phyloP scores from a whole-genome alignment of 2,888 invertebrate species.

The Drosophila pseudotakahashii region DNA sequence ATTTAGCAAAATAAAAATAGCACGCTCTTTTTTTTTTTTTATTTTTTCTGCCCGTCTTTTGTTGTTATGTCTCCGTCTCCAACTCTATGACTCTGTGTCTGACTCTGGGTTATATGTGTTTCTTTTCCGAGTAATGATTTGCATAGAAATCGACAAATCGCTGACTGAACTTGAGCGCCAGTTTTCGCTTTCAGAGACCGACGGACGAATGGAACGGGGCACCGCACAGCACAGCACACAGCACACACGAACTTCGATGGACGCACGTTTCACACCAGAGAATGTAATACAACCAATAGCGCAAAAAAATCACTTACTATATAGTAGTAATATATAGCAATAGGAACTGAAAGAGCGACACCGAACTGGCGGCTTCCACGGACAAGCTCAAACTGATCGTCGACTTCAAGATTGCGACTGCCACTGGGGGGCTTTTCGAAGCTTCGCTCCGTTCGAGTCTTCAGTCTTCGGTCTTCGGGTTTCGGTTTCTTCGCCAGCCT shows the following conservation, averaged over 20 bases:
- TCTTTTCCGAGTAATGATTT: conserved; percentile 75
- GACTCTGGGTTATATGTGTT: conserved; percentile 32
- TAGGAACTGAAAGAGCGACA: conserved; percentile 3
- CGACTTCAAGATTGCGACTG: conserved; percentile 56
- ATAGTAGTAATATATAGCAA: not conserved
- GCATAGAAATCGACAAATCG: conserved; percentile 77
- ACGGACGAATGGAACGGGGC: no score
- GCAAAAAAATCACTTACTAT: not conserved
- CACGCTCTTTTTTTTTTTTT: conserved; percentile 68
- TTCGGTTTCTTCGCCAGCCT: conserved; percentile 1
- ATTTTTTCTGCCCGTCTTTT: conserved; percentile 11
- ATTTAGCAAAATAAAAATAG: conserved; percentile 78
- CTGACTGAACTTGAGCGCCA: conserved; percentile 77
- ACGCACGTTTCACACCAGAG: conserved; percentile 29
- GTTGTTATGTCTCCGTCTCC: conserved; percentile 2
- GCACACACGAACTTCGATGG: conserved; percentile 19
- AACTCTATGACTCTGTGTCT: not conserved
- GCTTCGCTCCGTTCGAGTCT: conserved; percentile 53
- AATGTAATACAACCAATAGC: not conserved
- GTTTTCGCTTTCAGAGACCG: conserved; percentile 71
- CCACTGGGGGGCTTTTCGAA: conserved; percentile 49
- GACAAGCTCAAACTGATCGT: conserved; percentile 69
- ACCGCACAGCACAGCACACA: not conserved
- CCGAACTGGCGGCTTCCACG: conserved; percentile 54
- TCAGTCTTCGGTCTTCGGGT: not conserved